These are phyloP conservation scores for Silurus lanzhouensis DNA, from an alignment of 2,797 vertebrate species.

Conservation along the genomic window DNA sequence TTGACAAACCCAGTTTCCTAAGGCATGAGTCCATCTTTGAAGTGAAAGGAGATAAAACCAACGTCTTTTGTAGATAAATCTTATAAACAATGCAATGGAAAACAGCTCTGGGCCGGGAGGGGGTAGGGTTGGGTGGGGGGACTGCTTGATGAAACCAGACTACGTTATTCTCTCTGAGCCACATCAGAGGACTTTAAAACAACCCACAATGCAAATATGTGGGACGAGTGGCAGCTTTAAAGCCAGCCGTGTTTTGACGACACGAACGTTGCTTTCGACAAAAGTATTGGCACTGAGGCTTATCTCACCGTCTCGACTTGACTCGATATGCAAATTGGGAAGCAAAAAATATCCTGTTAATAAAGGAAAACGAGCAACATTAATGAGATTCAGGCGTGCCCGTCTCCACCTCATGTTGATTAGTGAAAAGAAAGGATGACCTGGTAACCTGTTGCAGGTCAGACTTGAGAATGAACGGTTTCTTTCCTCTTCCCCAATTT, in stretches of 20 bases:
- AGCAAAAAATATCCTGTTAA: neutral
- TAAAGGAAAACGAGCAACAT: conserved; percentile 10
- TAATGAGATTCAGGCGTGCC: neutral
- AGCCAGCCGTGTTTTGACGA: neutral
- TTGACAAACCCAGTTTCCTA: neutral
- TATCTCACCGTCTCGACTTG: neutral
- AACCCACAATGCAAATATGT: neutral
- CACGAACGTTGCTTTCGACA: neutral
- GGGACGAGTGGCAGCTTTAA: neutral
- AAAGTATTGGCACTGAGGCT: neutral
- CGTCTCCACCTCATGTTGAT: neutral
- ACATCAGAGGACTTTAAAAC: conserved; percentile 13
- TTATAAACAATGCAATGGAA: neutral
- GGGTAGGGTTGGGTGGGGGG: too few relatives aligned
- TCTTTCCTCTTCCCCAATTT: too few relatives aligned
- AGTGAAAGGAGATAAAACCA: neutral
- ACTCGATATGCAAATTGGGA: neutral
- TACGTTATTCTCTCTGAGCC: neutral
- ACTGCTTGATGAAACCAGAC: neutral
- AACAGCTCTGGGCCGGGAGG: conserved; percentile 8
- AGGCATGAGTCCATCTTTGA: neutral
- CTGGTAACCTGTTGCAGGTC: neutral
- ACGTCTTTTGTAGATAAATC: neutral
- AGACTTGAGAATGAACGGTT: neutral
- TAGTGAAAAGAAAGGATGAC: neutral